phyloP scores from a whole-genome alignment of 1,140 invertebrate genomes.

The Drosophila pachea region DNA sequence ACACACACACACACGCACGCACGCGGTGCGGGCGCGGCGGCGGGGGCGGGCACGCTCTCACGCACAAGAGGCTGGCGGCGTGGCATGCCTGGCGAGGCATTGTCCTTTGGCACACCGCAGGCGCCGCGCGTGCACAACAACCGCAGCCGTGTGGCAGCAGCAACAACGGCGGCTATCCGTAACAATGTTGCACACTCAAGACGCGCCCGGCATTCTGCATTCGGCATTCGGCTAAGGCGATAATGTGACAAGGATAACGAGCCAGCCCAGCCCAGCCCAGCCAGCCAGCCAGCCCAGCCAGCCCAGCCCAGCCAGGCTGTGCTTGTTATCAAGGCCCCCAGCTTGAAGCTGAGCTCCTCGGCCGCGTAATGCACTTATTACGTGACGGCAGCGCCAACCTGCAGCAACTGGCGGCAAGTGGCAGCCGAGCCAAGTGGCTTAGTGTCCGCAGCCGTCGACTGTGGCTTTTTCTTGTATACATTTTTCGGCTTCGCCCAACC shows the following conservation, averaged over 20 bases:
- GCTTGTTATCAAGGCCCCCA: slow-evolving; percentile 56
- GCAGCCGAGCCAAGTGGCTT: slow-evolving; percentile 41
- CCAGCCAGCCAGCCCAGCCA: slow-evolving; percentile 36
- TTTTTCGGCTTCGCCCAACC: slow-evolving; percentile 42
- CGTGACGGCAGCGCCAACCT: slow-evolving; percentile 62
- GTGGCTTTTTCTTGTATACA: slow-evolving; percentile 14
- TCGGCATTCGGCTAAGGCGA: slow-evolving; percentile 57
- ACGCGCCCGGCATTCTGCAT: slow-evolving; percentile 58
- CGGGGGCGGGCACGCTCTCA: background rate
- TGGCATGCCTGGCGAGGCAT: slow-evolving; percentile 30
- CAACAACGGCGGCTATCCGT: slow-evolving; percentile 47
- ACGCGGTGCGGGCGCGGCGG: too few species aligned
- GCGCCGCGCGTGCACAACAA: slow-evolving; percentile 65
- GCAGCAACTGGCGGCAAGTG: slow-evolving; percentile 23
- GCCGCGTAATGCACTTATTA: slow-evolving; percentile 74
- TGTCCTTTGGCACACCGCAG: slow-evolving; percentile 61
- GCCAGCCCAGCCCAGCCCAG: slow-evolving; percentile 45
- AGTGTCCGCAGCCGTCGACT: slow-evolving; percentile 15
- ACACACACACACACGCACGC: slow-evolving; percentile 24
- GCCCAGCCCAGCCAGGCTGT: slow-evolving; percentile 23
- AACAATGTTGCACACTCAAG: slow-evolving; percentile 72
- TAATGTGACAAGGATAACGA: slow-evolving; percentile 77
- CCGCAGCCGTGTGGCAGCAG: slow-evolving; percentile 18
- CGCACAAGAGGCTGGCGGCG: slow-evolving; percentile 2
- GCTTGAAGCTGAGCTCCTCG: background rate